Base-by-base conservation (phyloP, 2,113 vertebrate species). In the Proterorhinus semilunaris region DNA sequence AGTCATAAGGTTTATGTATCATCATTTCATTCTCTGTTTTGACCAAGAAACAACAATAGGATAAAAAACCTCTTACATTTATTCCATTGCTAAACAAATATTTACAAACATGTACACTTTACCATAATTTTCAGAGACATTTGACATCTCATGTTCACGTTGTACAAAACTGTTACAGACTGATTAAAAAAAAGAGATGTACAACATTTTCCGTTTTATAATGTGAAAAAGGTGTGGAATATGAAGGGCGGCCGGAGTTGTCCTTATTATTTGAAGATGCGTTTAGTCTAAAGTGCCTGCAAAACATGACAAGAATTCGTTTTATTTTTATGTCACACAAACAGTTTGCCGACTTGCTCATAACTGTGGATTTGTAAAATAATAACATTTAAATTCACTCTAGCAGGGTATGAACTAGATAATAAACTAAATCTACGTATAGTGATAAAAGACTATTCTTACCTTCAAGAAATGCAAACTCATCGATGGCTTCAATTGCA, bases 381-480 rank as follows among this genome's bases (percentile, higher is more conserved):
- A 71, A 15, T 13, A 52, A 8, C n/a, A 52, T 52, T 52, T 27
- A 58, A 21, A 9, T 3, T 36, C 27, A 36, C 27, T 36, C 27
- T 4, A 51, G n/a, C 12, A 50, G 10, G 51, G 3, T 16, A 68
- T 9, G 5, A 9, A 13, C 43, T 10, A 59, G 43, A 59, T n/a
- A 10, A 55, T 55, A 43, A n/a, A 1, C 12, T 15, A 7, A 59
- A 43, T 61, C 27, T 4, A 36, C 3, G 13, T 9, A 45, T 61
- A n/a, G 15, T 44, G 5, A 61, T 2, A 61, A 61, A n/a, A 17
- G 3, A 9, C 27, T 43, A 68, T 27, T 1, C 86, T 91, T 89
- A 96, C 97, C 96, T 94, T 98, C 96, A 76, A 98, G 90, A 92
- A 98, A 98, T 17, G 97, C 97, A 77, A 98, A 98, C 88, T 98